phyloP scores from a whole-genome alignment of 2,888 invertebrate species.

The Ptilodon capucinus region DNA sequence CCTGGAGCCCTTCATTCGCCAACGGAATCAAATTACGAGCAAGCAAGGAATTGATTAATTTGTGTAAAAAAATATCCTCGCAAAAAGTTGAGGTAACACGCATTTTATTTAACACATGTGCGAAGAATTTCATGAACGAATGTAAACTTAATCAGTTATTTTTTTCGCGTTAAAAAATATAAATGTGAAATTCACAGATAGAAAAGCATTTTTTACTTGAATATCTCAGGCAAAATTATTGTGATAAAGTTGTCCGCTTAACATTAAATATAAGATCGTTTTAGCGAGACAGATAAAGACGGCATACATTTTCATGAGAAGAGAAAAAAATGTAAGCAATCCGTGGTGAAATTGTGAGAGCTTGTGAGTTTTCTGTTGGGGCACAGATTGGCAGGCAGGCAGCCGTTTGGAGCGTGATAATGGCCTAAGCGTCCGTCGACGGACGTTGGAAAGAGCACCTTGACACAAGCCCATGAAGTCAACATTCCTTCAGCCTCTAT shows the following conservation, averaged over 20 bases:
- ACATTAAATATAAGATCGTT: slow-evolving; percentile 73
- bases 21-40: slow-evolving; percentile 40
- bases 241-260: slow-evolving; percentile 64
- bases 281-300: slow-evolving; percentile 70
- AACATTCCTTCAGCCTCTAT: slow-evolving; percentile 52
- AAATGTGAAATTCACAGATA: slow-evolving; percentile 51
- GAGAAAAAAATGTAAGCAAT: slow-evolving; percentile 63
- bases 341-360: slow-evolving; percentile 56
- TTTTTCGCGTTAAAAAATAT: slow-evolving; percentile 48
- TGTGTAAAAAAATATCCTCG: neutral
- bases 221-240: slow-evolving; percentile 52
- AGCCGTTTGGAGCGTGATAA: slow-evolving; percentile 30
- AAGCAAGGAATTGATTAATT: slow-evolving; percentile 28
- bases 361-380: slow-evolving; percentile 59
- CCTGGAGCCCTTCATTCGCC: slow-evolving; percentile 44
- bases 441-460: slow-evolving; percentile 50
- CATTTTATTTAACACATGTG: neutral
- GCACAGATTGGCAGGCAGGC: slow-evolving; percentile 57
- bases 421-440: slow-evolving; percentile 46
- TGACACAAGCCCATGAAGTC: slow-evolving; percentile 45
- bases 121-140: slow-evolving; percentile 24
- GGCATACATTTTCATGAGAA: slow-evolving; percentile 71
- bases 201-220: slow-evolving; percentile 50
- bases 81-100: neutral
- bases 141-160: slow-evolving; percentile 42